Percentiles rank a stretch among this genome's conserved stretches.
Evolutionary conservation across 2,888 invertebrate genomes (phyloP).

Genomic region (Dastarcus helophoroides): DNA sequence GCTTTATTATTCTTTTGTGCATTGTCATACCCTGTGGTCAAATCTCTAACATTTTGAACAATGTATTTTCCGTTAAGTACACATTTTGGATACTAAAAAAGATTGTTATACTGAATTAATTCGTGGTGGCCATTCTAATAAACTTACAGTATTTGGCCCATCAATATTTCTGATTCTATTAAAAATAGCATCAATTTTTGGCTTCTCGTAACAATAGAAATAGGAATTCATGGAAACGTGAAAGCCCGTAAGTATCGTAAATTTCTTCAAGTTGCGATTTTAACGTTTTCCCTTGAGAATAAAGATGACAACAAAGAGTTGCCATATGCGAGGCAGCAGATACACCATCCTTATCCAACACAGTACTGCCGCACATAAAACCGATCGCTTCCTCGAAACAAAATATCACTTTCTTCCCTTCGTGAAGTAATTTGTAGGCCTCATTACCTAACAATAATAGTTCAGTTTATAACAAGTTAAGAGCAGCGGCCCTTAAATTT

Average conservation of each 20-base stretch:
- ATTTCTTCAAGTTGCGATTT: constrained; percentile 57
- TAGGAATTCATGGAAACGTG: constrained; percentile 85
- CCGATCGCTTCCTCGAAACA: constrained; percentile 99
- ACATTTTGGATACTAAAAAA: constrained; percentile 58
- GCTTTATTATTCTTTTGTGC: constrained; percentile 57
- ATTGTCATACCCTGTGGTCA: constrained; percentile 79
- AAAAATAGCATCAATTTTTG: constrained; percentile 64
- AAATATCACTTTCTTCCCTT: constrained; percentile 72
- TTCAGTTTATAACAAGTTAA: constrained; percentile 2
- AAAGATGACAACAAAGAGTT: constrained; percentile 63
- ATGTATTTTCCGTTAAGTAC: constrained; percentile 51
- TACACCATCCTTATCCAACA: constrained; percentile 95
- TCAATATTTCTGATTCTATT: constrained; percentile 65
- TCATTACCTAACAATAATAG: constrained; percentile 49
- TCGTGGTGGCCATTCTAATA: not conserved
- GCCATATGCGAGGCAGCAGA: constrained; percentile 74
- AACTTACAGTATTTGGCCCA: constrained; percentile 48
- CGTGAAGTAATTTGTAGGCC: constrained; percentile 55
- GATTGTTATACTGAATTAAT: not conserved
- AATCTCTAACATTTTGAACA: constrained; percentile 68
- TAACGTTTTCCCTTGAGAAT: constrained; percentile 46
- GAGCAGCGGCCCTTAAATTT: too few relatives aligned
- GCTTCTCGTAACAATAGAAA: constrained; percentile 70
- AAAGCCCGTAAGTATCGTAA: constrained; percentile 76
- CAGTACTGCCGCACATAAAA: constrained; percentile 83